Conservation (phyloP, 2,888 invertebrate genomes). For the Rhamnusium bicolor region DNA sequence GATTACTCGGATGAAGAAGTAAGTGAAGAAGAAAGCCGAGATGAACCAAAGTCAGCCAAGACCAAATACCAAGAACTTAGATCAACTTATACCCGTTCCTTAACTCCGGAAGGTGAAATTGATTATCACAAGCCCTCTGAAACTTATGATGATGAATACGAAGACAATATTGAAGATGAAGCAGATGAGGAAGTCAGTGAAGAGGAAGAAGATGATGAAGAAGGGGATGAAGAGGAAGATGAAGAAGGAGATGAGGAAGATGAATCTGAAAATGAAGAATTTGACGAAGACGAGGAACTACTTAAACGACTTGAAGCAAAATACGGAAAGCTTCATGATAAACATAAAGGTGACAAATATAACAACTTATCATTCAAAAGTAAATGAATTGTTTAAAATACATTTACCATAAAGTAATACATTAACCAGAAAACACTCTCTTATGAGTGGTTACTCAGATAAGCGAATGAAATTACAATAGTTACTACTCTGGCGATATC, state of each 20-base stretch:
- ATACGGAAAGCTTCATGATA: slow-evolving; percentile 78
- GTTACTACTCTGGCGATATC: too few species aligned
- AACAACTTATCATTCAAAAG: neutral
- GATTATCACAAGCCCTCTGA: slow-evolving; percentile 53
- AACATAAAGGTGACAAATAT: neutral
- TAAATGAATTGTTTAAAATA: neutral
- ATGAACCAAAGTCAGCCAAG: slow-evolving; percentile 57
- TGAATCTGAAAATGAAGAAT: slow-evolving; percentile 70
- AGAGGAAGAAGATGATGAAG: slow-evolving; percentile 67
- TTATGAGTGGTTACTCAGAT: too few species aligned
- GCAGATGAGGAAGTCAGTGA: slow-evolving; percentile 70
- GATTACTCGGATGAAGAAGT: slow-evolving; percentile 69
- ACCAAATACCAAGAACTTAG: slow-evolving; percentile 66
- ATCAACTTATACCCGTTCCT: slow-evolving; percentile 64
- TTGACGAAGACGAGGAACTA: slow-evolving; percentile 81
- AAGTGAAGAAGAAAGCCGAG: slow-evolving; percentile 57
- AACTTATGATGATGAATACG: slow-evolving; percentile 68
- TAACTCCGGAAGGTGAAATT: slow-evolving; percentile 63
- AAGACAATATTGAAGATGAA: slow-evolving; percentile 66
- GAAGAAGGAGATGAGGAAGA: slow-evolving; percentile 72
- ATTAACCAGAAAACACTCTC: slow-evolving; percentile 25
- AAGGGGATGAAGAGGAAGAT: slow-evolving; percentile 71
- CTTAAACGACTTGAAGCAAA: slow-evolving; percentile 81
- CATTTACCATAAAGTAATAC: neutral
- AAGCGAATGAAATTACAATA: too few species aligned